Percentiles rank a stretch among this genome's conserved stretches.
These are phyloP conservation scores for Fringilla coelebs DNA, from an alignment of 2,797 vertebrate genomes.

Conservation along the genomic window DNA sequence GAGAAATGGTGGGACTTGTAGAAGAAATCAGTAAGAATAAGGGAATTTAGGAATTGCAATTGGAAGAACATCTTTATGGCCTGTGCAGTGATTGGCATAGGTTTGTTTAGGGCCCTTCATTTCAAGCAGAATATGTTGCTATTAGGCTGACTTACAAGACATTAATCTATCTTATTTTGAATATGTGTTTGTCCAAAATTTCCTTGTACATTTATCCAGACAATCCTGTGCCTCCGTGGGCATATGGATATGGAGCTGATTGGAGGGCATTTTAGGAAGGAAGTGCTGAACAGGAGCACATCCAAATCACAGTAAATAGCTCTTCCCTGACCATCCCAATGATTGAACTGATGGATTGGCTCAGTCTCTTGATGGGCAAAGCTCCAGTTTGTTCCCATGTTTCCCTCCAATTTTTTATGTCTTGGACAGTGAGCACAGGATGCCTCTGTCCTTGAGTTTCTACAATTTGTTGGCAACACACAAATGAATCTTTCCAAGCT, in stretches of 20 bases:
- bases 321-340: not conserved
- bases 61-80: not conserved
- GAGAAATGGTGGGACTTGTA: not conserved
- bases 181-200: not conserved
- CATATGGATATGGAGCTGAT: not conserved
- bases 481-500: not conserved
- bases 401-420: not conserved
- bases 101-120: not conserved
- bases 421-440: not conserved
- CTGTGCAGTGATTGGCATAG: not conserved
- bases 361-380: not conserved
- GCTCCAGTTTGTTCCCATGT: not conserved
- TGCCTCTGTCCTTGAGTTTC: not conserved
- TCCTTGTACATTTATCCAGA: not conserved
- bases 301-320: not conserved
- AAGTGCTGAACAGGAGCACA: not conserved
- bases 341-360: not conserved
- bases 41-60: not conserved
- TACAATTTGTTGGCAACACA: not conserved
- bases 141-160: not conserved
- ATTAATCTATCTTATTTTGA: not conserved
- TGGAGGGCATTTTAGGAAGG: not conserved
- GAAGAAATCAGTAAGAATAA: not conserved
- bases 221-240: not conserved
- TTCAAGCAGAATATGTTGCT: not conserved